Conservation (phyloP, 64 coral and sea anemone species). For the Dendronephthya gigantea region DNA sequence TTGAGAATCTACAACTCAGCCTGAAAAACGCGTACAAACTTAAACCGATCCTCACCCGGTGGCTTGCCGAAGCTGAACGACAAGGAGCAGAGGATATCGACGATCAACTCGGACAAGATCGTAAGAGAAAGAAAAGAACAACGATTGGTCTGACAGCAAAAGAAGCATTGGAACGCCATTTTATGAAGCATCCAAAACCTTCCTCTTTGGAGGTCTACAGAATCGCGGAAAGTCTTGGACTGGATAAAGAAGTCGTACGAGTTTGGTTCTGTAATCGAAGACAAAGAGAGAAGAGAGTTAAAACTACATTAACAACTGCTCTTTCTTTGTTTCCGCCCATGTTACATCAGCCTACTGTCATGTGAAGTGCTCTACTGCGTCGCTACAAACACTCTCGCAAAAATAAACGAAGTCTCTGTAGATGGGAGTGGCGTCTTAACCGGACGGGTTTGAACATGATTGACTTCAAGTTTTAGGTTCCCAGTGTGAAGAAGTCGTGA, state of each 20-base stretch:
- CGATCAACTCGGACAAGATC: constrained; percentile 62
- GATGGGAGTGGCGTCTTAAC: too few relatives aligned
- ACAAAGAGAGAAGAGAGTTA: constrained; percentile 94
- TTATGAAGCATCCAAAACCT: constrained; percentile 84
- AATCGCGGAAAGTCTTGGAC: constrained; percentile 71
- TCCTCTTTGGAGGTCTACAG: constrained; percentile 78
- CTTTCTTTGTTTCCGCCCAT: background rate
- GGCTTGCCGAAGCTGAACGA: constrained; percentile 86
- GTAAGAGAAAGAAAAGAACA: constrained; percentile 68
- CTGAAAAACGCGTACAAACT: constrained; percentile 95
- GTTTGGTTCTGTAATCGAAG: constrained; percentile 96
- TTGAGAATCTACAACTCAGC: constrained; percentile 95
- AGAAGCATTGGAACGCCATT: constrained; percentile 83
- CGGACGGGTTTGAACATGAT: too few relatives aligned
- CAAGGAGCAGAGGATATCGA: constrained; percentile 46
- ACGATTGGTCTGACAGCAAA: constrained; percentile 93
- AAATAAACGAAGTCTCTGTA: too few relatives aligned
- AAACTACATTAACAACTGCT: constrained; percentile 62
- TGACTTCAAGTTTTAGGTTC: too few relatives aligned
- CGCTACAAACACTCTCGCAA: background rate
- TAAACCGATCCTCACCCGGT: constrained; percentile 83
- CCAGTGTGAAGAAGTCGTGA: too few relatives aligned
- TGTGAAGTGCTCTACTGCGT: background rate
- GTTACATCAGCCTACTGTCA: constrained; percentile 2
- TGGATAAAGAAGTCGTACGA: constrained; percentile 91